These are phyloP conservation scores for Steatornis caripensis DNA, from an alignment of 2,113 vertebrate genomes.

Conservation along the genomic window DNA sequence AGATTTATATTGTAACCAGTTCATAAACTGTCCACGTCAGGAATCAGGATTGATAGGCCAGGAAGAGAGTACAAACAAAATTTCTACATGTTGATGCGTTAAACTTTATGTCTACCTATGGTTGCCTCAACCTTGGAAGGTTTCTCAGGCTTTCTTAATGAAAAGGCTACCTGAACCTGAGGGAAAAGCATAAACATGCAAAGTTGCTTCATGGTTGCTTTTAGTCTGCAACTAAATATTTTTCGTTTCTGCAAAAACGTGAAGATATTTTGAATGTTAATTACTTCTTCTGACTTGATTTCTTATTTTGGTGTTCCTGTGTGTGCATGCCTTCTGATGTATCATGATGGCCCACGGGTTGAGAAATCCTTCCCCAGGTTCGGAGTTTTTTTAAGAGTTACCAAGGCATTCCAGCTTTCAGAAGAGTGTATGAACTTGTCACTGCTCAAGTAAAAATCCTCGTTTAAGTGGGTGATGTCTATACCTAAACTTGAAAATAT, in stretches of 20 bases:
- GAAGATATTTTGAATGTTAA: not conserved
- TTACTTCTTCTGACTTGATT: not conserved
- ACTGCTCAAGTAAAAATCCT: not conserved
- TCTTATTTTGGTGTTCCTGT: not conserved
- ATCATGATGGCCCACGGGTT: not conserved
- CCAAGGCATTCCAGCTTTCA: not conserved
- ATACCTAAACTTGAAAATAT: not conserved
- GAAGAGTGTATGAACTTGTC: not conserved
- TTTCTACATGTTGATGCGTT: not conserved
- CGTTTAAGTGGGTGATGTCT: not conserved
- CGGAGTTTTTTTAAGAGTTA: not conserved
- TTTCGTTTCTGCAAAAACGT: not conserved
- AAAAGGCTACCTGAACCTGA: not conserved
- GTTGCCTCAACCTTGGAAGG: not conserved
- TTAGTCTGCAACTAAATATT: not conserved
- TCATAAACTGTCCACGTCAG: not conserved
- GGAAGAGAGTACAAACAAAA: not conserved
- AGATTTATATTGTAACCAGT: not conserved
- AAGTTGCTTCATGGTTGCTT: not conserved
- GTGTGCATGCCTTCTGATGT: not conserved
- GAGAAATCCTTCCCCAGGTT: not conserved
- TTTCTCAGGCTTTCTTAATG: not conserved
- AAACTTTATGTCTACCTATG: not conserved
- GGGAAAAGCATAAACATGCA: not conserved
- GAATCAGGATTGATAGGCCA: not conserved